phyloP scores from a whole-genome alignment of 2,797 vertebrate genomes.

The Alosa sapidissima region DNA sequence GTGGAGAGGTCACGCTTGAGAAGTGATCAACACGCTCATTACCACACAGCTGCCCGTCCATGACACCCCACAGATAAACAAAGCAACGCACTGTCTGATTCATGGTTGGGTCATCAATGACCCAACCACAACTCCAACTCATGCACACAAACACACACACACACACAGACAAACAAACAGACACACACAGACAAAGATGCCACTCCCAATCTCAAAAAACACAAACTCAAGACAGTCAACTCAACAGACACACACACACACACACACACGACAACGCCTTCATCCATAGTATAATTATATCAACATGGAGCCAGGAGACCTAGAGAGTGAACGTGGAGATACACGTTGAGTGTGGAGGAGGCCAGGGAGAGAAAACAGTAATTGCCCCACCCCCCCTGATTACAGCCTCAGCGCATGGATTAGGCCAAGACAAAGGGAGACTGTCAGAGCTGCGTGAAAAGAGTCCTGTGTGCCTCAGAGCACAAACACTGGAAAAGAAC shows the following conservation, averaged over 20 bases:
- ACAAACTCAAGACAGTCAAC: background rate
- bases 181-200: background rate
- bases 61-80: background rate
- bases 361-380: background rate
- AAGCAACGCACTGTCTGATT: background rate
- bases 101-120: background rate
- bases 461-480: background rate
- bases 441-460: background rate
- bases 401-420: background rate
- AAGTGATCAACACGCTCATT: background rate
- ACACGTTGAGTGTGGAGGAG: background rate
- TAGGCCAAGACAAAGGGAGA: background rate
- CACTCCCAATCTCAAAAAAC: background rate
- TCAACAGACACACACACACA: background rate
- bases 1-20: background rate
- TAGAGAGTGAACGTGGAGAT: background rate
- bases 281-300: background rate
- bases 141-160: background rate
- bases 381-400: background rate
- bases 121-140: background rate
- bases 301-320: background rate
- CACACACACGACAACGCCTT: background rate
- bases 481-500: constrained; percentile 15
- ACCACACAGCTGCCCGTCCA: background rate
- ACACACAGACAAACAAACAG: background rate